Evolutionary conservation across 2,113 vertebrate genomes (phyloP).

Genomic region (Mesoclemmys tuberculata): DNA sequence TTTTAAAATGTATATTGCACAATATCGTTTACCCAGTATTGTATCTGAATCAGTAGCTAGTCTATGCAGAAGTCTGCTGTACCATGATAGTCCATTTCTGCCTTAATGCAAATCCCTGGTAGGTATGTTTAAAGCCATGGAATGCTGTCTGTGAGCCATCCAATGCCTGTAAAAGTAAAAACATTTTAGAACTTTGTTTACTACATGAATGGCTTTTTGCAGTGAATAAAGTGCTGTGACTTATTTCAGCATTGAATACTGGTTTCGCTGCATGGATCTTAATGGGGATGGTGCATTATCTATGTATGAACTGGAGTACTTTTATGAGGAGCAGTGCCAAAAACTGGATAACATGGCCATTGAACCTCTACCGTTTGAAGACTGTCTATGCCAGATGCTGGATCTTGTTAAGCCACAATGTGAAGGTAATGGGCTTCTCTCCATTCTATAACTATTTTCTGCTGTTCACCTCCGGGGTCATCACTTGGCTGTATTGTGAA

Average conservation of each 20-base stretch:
- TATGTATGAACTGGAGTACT: slow-evolving; percentile 94
- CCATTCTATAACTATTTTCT: background rate
- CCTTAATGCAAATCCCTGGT: background rate
- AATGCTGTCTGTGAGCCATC: background rate
- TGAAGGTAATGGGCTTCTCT: slow-evolving; percentile 79
- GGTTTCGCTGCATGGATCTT: slow-evolving; percentile 98
- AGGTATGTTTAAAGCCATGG: background rate
- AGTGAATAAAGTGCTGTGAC: background rate
- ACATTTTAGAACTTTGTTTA: background rate
- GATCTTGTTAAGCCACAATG: slow-evolving; percentile 91
- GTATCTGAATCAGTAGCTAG: background rate
- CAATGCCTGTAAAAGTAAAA: background rate
- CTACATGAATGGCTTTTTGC: background rate
- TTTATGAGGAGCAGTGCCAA: slow-evolving; percentile 96
- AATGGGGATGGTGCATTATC: slow-evolving; percentile 94
- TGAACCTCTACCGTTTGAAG: slow-evolving; percentile 94
- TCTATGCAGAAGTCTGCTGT: background rate
- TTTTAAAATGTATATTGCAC: background rate
- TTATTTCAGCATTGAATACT: slow-evolving; percentile 92
- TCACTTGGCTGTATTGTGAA: background rate
- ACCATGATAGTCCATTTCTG: background rate
- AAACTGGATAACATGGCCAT: slow-evolving; percentile 91
- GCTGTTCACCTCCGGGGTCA: background rate
- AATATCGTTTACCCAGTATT: background rate
- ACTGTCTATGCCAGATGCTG: slow-evolving; percentile 96